A percentile compares a stretch with the other conserved stretches of the same genome.
Conservation (phyloP, 2,797 vertebrate genomes). For the Delichon dasypus region DNA sequence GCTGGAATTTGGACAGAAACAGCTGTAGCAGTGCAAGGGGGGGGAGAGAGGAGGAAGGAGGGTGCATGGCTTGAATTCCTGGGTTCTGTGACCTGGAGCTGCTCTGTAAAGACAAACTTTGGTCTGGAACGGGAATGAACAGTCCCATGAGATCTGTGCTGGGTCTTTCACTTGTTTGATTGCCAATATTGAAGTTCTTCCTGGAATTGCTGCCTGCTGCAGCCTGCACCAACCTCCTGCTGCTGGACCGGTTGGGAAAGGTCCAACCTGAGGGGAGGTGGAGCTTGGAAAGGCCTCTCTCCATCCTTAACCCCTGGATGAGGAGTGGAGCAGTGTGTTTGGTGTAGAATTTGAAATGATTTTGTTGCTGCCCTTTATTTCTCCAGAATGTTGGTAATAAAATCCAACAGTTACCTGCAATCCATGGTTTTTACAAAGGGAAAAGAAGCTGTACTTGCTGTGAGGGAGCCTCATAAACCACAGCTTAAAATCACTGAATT, state of each 20-base stretch:
- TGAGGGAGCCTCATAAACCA: not conserved
- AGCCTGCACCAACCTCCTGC: not conserved
- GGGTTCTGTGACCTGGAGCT: not conserved
- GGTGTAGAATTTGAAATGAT: not conserved
- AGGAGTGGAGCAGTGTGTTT: no score
- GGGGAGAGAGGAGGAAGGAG: not conserved
- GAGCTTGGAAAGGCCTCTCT: not conserved
- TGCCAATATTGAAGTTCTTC: not conserved
- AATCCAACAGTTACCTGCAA: not conserved
- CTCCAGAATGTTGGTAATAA: not conserved
- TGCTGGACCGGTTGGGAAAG: not conserved
- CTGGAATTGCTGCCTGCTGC: not conserved
- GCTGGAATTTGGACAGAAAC: not conserved
- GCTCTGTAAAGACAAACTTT: not conserved
- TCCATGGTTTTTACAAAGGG: not conserved
- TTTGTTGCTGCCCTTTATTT: not conserved
- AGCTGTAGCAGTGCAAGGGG: not conserved
- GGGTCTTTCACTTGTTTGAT: not conserved
- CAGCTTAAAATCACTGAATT: no score
- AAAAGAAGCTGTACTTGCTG: not conserved
- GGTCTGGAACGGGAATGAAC: not conserved
- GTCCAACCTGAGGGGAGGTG: not conserved
- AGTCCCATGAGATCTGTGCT: not conserved
- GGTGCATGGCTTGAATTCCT: not conserved
- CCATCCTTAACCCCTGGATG: accelerated